Evolutionary conservation across 1,140 invertebrate genomes (phyloP), one percentile per base, ranked within the genome.

Genomic region (Batillaria attramentaria): DNA sequence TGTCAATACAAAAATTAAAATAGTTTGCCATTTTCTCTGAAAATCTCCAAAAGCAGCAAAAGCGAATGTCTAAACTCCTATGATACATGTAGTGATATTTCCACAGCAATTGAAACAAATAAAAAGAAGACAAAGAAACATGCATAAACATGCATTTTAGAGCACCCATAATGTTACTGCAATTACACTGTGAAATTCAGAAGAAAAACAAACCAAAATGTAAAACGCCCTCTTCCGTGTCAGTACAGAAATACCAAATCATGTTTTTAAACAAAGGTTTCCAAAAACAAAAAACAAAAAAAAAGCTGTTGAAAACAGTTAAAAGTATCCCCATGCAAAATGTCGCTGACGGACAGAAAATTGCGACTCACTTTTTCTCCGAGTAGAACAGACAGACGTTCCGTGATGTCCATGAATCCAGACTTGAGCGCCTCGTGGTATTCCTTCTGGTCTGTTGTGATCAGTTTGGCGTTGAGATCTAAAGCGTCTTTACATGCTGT

Each of bases 331-430:
- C 43, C 31, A 72, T 28, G 3, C 24, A 16, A 42, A 13, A 18
- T 72, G 3, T 13, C 5, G n/a, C 3, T 28, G 28, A 72, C 8
- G n/a, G 8, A 70, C 39, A 24, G 8, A 24, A 46, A 46, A 46
- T 18, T 24, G 18, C 28, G 13, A 66, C 81, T 86, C 82, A 91
- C 90, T 84, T 87, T 88, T 82, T 91, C 90, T 78, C 87, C 87
- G 75, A 91, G 86, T 72, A 89, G 84, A 18, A 86, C 83, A 2
- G 83, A 84, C n/a, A 98, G 92, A 57, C 94, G 94, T 75, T 94
- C 93, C 78, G 95, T 95, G 33, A 98, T 92, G 84, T 97, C 96
- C 83, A 95, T 94, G 91, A 96, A 97, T 89, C 97, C 97, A 43
- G 94, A 92, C 84, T 95, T 94, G 10, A 98, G 90, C 0, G 95